Evolutionary conservation across 2,797 vertebrate species (phyloP).

Genomic region (Remorina albescens): DNA sequence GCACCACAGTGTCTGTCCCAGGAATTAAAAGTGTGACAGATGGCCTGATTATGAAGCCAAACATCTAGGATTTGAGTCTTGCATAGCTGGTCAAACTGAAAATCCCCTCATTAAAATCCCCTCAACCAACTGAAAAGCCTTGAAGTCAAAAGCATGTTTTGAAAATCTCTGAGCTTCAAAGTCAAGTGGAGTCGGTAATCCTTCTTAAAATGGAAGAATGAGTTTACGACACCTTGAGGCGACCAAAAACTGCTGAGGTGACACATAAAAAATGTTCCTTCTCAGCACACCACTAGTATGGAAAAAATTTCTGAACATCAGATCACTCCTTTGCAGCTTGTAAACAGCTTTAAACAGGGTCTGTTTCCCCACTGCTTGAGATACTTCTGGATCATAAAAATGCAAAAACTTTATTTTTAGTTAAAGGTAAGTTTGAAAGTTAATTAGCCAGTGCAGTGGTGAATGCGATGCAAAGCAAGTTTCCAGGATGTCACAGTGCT

Average conservation of each 20-base stretch:
- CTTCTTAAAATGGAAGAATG: slow-evolving; percentile 54
- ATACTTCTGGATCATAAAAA: slow-evolving; percentile 15
- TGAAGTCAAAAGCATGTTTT: slow-evolving; percentile 70
- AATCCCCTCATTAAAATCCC: slow-evolving; percentile 74
- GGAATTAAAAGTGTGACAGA: slow-evolving; percentile 4
- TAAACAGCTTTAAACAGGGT: slow-evolving; percentile 12
- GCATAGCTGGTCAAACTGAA: slow-evolving; percentile 62
- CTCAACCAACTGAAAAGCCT: slow-evolving; percentile 57
- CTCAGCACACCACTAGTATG: slow-evolving; percentile 22
- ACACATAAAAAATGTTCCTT: slow-evolving; percentile 30
- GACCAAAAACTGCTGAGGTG: slow-evolving; percentile 60
- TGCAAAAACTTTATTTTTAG: slow-evolving; percentile 5
- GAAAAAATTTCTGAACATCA: slow-evolving; percentile 49
- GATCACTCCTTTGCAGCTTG: slow-evolving; percentile 19
- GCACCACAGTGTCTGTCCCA: neutral
- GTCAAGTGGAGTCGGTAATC: slow-evolving; percentile 74
- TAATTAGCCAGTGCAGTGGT: neutral
- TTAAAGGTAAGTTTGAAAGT: neutral
- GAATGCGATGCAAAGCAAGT: neutral
- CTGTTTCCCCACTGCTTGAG: slow-evolving; percentile 27
- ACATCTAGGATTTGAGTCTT: slow-evolving; percentile 51
- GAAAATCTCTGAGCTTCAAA: slow-evolving; percentile 73
- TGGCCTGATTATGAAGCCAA: slow-evolving; percentile 40
- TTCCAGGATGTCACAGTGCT: neutral
- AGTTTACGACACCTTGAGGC: slow-evolving; percentile 60